Percentiles rank a stretch among this genome's conserved stretches.
phyloP scores from a whole-genome alignment of 2,797 vertebrate genomes.

The Clamator glandarius region DNA sequence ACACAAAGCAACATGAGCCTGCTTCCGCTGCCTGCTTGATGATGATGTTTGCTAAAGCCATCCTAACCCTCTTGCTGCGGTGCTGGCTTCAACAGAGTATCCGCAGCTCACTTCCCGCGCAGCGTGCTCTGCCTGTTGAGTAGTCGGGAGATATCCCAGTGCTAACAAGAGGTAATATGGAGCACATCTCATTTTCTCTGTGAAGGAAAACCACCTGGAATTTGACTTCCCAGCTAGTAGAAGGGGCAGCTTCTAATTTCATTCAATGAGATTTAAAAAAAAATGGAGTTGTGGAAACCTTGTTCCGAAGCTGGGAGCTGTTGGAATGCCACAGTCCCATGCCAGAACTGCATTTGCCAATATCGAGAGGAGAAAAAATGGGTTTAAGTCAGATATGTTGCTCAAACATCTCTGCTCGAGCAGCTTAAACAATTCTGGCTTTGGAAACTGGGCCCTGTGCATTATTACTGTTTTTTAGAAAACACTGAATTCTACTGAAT shows the following conservation, averaged over 20 bases:
- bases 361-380: background rate
- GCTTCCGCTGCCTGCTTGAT: slow-evolving; percentile 10
- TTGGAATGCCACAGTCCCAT: background rate
- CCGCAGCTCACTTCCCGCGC: slow-evolving; percentile 76
- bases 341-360: background rate
- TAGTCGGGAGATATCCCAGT: slow-evolving; percentile 67
- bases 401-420: background rate
- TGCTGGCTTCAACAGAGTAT: slow-evolving; percentile 65
- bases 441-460: background rate
- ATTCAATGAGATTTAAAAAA: background rate
- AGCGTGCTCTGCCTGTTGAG: slow-evolving; percentile 74
- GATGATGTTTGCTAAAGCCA: slow-evolving; percentile 26
- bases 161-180: slow-evolving; percentile 75
- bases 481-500: slow-evolving; percentile 60
- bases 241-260: background rate
- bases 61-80: slow-evolving; percentile 65
- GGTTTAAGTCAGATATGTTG: background rate
- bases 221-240: background rate
- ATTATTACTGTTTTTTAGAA: slow-evolving; percentile 8
- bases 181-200: slow-evolving; percentile 20
- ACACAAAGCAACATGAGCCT: slow-evolving; percentile 16
- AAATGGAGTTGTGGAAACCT: background rate
- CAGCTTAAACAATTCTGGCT: background rate
- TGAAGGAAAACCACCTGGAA: background rate
- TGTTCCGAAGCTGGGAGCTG: background rate